These are phyloP conservation scores for Cheilosia grossa DNA, from an alignment of 2,888 invertebrate genomes.

Conservation along the genomic window DNA sequence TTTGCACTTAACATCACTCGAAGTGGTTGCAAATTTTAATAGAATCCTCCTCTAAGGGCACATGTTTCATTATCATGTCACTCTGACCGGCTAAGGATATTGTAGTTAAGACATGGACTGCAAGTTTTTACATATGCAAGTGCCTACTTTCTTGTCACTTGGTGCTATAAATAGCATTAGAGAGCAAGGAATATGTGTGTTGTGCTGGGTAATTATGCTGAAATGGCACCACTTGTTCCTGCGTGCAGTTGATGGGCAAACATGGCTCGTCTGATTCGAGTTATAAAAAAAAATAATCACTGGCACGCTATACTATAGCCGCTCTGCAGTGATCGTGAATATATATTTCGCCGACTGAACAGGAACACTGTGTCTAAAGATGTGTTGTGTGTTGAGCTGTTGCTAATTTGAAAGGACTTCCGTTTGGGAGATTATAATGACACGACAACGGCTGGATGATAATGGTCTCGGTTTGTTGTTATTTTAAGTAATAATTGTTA, in stretches of 20 bases:
- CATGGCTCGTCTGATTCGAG: slow-evolving; percentile 47
- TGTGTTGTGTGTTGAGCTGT: slow-evolving; percentile 34
- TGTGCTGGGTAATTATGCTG: slow-evolving; percentile 53
- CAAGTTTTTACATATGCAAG: slow-evolving; percentile 56
- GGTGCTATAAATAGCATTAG: slow-evolving; percentile 69
- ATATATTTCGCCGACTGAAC: slow-evolving; percentile 6
- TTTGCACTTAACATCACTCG: slow-evolving; percentile 39
- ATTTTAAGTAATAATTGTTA: background rate
- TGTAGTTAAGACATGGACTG: slow-evolving; percentile 63
- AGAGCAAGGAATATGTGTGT: slow-evolving; percentile 40
- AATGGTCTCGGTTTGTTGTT: slow-evolving; percentile 3
- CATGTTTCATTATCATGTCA: slow-evolving; percentile 73
- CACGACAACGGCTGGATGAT: background rate
- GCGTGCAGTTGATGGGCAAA: slow-evolving; percentile 58
- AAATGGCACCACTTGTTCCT: slow-evolving; percentile 36
- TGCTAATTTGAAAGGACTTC: slow-evolving; percentile 60
- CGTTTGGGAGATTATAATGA: slow-evolving; percentile 37
- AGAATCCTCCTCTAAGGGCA: slow-evolving; percentile 54
- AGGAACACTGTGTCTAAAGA: slow-evolving; percentile 7
- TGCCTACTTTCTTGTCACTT: slow-evolving; percentile 49
- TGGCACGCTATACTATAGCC: slow-evolving; percentile 12
- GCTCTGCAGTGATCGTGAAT: slow-evolving; percentile 1
- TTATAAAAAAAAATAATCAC: slow-evolving; percentile 17
- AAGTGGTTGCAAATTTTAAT: slow-evolving; percentile 35
- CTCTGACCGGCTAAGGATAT: slow-evolving; percentile 51